Conservation (phyloP, 2,797 vertebrate species). For the Pagetopsis macropterus region DNA sequence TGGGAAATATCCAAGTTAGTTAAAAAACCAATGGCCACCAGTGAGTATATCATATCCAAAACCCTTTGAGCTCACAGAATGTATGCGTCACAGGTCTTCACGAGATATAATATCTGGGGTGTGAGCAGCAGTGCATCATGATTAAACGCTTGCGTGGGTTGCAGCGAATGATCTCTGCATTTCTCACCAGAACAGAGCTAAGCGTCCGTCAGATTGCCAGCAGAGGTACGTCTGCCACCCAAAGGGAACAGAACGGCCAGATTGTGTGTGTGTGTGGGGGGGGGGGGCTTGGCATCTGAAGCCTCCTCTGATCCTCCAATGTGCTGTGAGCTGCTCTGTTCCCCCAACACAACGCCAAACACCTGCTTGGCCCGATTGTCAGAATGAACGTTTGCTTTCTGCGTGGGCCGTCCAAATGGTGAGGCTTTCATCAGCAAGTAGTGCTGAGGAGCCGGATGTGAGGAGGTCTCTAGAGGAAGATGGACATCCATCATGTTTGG, state of each 20-base stretch:
- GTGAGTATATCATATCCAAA: slow-evolving; percentile 16
- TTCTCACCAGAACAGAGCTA: slow-evolving; percentile 79
- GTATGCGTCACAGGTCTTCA: slow-evolving; percentile 44
- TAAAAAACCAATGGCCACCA: slow-evolving; percentile 3
- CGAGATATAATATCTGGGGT: slow-evolving; percentile 56
- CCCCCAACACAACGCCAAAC: slow-evolving; percentile 71
- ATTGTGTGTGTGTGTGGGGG: slow-evolving; percentile 70
- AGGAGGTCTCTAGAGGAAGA: slow-evolving; percentile 33
- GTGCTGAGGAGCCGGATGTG: slow-evolving; percentile 24
- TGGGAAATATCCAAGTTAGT: slow-evolving; percentile 1
- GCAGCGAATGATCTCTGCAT: slow-evolving; percentile 74
- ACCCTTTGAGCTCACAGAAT: slow-evolving; percentile 21
- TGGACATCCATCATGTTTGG: no score
- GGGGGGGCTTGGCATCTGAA: slow-evolving; percentile 76
- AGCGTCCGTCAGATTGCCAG: slow-evolving; percentile 75
- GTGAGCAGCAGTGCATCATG: slow-evolving; percentile 76
- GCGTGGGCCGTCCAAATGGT: slow-evolving; percentile 58
- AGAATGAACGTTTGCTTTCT: slow-evolving; percentile 57
- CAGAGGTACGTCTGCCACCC: slow-evolving; percentile 78
- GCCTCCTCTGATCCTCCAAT: slow-evolving; percentile 78
- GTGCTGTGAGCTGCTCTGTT: slow-evolving; percentile 72
- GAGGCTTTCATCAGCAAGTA: slow-evolving; percentile 59
- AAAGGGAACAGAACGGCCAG: slow-evolving; percentile 81
- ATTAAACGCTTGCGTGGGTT: slow-evolving; percentile 75
- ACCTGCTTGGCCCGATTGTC: slow-evolving; percentile 77